Conservation (phyloP, 2,113 vertebrate genomes). For the Deroptyus accipitrinus region DNA sequence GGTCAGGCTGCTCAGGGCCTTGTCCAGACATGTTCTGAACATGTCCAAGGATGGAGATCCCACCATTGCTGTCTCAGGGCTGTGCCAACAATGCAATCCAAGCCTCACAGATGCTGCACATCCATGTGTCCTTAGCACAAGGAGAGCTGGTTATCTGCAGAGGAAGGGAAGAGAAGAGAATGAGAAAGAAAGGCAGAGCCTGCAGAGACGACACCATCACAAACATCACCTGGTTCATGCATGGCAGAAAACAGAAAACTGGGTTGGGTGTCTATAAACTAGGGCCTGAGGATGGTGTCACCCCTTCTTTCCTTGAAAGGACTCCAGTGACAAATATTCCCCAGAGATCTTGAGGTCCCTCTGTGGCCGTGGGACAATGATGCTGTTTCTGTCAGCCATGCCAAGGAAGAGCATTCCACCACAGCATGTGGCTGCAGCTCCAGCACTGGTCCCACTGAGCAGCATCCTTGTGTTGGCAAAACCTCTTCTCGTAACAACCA, state of each 20-base stretch:
- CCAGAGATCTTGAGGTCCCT: fast-evolving
- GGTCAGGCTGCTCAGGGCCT: neutral
- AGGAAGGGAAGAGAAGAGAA: neutral
- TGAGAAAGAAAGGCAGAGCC: neutral
- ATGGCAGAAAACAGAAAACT: neutral
- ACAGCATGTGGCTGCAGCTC: fast-evolving
- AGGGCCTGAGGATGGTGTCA: neutral
- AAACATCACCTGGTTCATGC: neutral
- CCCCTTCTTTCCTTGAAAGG: neutral
- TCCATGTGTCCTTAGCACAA: neutral
- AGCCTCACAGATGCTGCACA: neutral
- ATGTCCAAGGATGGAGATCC: neutral
- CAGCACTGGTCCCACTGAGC: neutral
- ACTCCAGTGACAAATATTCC: neutral
- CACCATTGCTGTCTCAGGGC: neutral
- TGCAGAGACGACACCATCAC: neutral
- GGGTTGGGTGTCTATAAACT: neutral
- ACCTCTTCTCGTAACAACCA: fast-evolving
- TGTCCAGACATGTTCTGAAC: neutral
- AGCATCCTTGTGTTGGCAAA: neutral
- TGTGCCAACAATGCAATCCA: neutral
- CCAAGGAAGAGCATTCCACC: neutral
- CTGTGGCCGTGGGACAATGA: fast-evolving
- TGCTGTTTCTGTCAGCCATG: neutral
- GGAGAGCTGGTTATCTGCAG: neutral